phyloP scores from a whole-genome alignment of 1,140 invertebrate genomes.

The Drosophila murphyi region DNA sequence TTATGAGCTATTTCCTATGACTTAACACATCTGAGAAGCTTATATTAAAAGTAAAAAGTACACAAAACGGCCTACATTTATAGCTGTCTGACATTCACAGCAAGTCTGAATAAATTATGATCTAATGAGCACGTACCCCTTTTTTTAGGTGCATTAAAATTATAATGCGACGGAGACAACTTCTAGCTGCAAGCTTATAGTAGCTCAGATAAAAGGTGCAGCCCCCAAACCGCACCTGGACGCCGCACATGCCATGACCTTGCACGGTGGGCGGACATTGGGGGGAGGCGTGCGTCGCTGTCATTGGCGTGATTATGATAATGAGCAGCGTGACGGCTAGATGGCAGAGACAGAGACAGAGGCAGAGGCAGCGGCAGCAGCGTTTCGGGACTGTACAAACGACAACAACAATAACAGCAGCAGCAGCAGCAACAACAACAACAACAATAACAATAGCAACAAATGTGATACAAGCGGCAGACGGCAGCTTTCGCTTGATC shows the following conservation, averaged over 20 bases:
- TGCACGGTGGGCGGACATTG: conserved; percentile 38
- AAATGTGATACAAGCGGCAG: background rate
- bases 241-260: conserved; percentile 43
- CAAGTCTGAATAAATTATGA: too few relatives aligned
- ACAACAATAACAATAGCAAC: conserved; percentile 7
- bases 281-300: conserved; percentile 10
- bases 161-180: background rate
- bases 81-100: background rate
- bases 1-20: too few relatives aligned
- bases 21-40: too few relatives aligned
- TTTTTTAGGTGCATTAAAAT: too few relatives aligned
- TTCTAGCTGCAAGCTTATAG: background rate
- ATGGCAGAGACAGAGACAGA: background rate
- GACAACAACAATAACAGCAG: conserved; percentile 4
- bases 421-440: conserved; percentile 11
- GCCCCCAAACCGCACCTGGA: conserved; percentile 24
- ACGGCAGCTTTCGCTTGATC: conserved; percentile 72
- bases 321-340: conserved; percentile 49
- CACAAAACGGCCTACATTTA: too few relatives aligned
- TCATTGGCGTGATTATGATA: conserved; percentile 75
- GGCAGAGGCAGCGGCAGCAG: background rate
- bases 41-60: too few relatives aligned
- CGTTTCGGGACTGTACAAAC: conserved; percentile 54
- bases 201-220: background rate
- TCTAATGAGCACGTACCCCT: too few relatives aligned